Conservation (phyloP, 2,113 vertebrate species). For the Mesocricetus auratus region DNA sequence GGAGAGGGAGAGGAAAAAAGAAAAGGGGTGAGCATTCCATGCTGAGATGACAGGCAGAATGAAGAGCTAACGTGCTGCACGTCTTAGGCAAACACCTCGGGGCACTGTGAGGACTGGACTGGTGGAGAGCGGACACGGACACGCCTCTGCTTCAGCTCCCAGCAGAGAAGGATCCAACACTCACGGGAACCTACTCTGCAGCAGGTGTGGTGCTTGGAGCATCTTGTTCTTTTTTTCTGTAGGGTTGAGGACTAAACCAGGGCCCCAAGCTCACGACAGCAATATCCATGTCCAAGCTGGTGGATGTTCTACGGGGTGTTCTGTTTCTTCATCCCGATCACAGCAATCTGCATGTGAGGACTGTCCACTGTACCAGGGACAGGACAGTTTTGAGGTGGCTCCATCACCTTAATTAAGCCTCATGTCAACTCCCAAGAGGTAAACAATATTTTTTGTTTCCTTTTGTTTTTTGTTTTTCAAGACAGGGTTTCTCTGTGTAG, state of each 20-base stretch:
- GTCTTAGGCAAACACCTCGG: background rate
- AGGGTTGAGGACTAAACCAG: background rate
- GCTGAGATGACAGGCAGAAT: background rate
- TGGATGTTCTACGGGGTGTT: background rate
- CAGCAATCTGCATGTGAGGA: background rate
- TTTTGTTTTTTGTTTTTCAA: too few relatives aligned
- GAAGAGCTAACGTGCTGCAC: fast-evolving
- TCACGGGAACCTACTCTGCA: background rate
- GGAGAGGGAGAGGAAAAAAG: background rate
- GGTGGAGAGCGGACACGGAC: background rate
- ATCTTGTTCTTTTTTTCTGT: background rate
- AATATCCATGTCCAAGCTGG: background rate
- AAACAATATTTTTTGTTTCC: background rate
- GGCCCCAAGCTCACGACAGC: too few relatives aligned
- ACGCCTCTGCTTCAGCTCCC: background rate
- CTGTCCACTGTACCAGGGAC: background rate
- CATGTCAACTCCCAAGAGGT: background rate
- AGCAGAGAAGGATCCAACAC: background rate
- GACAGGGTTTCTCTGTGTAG: too few relatives aligned
- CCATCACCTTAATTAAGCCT: background rate
- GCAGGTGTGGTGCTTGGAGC: background rate
- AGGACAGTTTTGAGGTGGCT: background rate
- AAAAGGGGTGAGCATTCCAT: background rate
- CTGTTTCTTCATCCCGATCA: background rate
- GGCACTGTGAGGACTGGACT: background rate